phyloP scores from a whole-genome alignment of 2,113 vertebrate genomes.

The Tenrec ecaudatus region DNA sequence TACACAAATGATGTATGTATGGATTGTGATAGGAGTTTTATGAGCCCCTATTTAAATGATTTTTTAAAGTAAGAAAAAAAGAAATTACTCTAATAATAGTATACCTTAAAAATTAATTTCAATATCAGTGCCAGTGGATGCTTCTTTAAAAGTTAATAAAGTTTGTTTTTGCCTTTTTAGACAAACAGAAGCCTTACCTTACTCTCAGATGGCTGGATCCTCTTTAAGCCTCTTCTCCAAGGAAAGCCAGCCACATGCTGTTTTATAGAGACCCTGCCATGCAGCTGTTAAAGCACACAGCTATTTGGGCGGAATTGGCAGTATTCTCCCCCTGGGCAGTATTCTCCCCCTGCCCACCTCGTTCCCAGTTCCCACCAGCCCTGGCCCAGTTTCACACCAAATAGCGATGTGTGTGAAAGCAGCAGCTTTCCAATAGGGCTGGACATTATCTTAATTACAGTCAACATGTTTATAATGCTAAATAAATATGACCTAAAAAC shows the following conservation, averaged over 20 bases:
- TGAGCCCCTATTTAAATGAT: no score
- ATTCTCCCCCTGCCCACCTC: rapidly evolving
- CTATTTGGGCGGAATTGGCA: conserved; percentile 33
- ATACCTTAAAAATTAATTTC: neutral
- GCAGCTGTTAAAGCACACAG: conserved; percentile 31
- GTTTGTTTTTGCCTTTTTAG: neutral
- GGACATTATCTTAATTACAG: conserved; percentile 56
- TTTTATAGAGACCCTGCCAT: neutral
- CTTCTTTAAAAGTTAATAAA: neutral
- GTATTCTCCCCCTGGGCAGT: rapidly evolving
- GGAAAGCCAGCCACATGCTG: neutral
- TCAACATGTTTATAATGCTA: conserved; percentile 42
- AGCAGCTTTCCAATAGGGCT: neutral
- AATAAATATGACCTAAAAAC: neutral
- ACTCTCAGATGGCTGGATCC: neutral
- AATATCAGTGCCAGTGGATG: neutral
- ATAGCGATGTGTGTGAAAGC: neutral
- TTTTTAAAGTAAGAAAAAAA: no score
- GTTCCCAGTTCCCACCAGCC: rapidly evolving
- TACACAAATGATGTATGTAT: no score
- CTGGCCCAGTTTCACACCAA: neutral
- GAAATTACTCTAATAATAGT: no score
- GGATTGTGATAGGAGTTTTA: no score
- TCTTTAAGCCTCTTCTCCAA: conserved; percentile 48
- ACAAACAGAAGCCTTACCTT: neutral